Base-by-base conservation (phyloP, 2,113 vertebrate genomes). In the Pachypanchax playfairii region DNA sequence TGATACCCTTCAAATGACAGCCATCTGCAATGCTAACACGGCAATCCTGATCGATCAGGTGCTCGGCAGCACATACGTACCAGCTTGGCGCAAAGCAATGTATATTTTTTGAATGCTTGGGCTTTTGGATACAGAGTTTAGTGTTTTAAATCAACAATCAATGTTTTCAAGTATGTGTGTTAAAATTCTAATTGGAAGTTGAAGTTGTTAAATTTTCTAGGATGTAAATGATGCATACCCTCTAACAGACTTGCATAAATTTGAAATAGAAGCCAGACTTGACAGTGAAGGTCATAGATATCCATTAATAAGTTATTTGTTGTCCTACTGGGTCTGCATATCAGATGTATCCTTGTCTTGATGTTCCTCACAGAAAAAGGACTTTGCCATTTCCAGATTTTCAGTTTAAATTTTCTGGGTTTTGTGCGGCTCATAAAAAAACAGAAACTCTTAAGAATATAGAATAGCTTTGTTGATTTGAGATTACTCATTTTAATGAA, bases 1-100 rank as follows among this genome's bases (percentile, higher is more conserved):
- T 73, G 80, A 73, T 86, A 78, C 80, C 83, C 70, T 85, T 89
- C 82, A 79, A 75, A 47, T 64, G 62, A 66, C 39, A 73, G 58
- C 62, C 84, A 81, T 85, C 79, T 82, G 80, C 80, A 81, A 69
- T 57, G 85, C 80, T 89, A 86, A 87, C 85, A 70, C 6, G 38
- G 43, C 64, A 59, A 78, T 72, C 71, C 63, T n/a, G 36, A 89
- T 88, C 72, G 70, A 90, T 87, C 6, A 8, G 47, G 13, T 39
- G 47, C 63, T 41, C 65, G 22, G 18, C 48, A n/a, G 55, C 36
- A 33, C 49, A 47, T 61, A 41, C 49, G 41, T 25, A 29, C n/a
- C 47, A 53, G 39, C 10, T 60, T 15, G 13, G 43, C 6, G 26
- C n/a, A 33, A 21, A 63, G 21, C 11, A 6, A 13, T 5, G 4